Percentiles rank a stretch among this genome's conserved stretches.
Conservation (phyloP, 2,113 vertebrate species). For the Promerops cafer region DNA sequence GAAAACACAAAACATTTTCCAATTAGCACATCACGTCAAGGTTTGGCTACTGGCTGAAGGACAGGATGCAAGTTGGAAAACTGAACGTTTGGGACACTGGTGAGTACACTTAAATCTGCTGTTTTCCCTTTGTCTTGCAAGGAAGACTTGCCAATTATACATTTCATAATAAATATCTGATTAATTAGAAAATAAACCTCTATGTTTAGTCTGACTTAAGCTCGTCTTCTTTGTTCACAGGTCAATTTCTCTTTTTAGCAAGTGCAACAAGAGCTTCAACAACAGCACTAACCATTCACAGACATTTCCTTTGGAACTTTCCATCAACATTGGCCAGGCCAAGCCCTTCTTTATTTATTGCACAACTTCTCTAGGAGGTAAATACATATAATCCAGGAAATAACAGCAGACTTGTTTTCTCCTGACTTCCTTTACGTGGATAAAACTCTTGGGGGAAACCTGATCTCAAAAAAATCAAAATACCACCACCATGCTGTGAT, state of each 20-base stretch:
- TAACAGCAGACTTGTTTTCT: neutral
- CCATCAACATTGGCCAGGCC: neutral
- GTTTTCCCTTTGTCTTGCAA: neutral
- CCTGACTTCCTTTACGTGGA: neutral
- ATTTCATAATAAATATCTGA: neutral
- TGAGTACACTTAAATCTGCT: neutral
- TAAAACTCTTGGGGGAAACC: neutral
- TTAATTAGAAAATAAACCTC: conserved; percentile 47
- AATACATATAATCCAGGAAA: neutral
- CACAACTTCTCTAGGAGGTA: neutral
- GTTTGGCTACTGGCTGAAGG: neutral
- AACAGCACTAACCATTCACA: conserved; percentile 12
- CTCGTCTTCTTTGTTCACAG: neutral
- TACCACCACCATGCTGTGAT: neutral
- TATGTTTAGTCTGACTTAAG: conserved; percentile 39
- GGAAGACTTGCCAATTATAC: neutral
- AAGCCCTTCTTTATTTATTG: conserved; percentile 19
- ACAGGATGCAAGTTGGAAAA: neutral
- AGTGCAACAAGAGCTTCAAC: conserved; percentile 41
- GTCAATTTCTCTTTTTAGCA: conserved; percentile 29
- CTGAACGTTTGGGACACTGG: neutral
- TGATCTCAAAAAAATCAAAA: neutral
- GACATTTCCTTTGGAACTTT: conserved; percentile 28
- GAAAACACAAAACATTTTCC: neutral
- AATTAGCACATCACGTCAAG: neutral